A percentile compares a stretch with the other conserved stretches of the same genome.
Conservation (phyloP, 2,797 vertebrate genomes). For the Sebastes iracundus region DNA sequence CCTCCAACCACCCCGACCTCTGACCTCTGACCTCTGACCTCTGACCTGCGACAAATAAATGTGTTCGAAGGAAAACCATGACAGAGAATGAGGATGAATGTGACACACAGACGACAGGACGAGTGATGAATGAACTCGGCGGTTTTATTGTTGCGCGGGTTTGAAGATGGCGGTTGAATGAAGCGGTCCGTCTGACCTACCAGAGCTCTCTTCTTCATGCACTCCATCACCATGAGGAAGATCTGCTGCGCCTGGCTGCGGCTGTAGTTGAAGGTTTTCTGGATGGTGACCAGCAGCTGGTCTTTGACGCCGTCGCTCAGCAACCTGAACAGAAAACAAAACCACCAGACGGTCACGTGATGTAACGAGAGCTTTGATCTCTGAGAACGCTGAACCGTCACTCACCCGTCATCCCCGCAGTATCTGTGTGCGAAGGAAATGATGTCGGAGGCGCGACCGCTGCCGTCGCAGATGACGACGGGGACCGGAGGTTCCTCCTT, state of each 20-base stretch:
- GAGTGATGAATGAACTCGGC: background rate
- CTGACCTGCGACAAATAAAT: too few species aligned
- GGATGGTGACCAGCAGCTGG: conserved; percentile 94
- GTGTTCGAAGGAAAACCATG: too few species aligned
- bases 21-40: too few species aligned
- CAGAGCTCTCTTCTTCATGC: conserved; percentile 95
- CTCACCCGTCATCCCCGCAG: conserved; percentile 91
- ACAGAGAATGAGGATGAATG: background rate
- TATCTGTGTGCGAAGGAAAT: conserved; percentile 95
- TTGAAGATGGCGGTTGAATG: background rate
- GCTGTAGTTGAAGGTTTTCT: conserved; percentile 96
- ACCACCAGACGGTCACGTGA: background rate
- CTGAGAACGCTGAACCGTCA: background rate
- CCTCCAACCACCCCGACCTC: too few species aligned
- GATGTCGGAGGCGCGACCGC: conserved; percentile 93
- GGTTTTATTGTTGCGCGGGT: background rate
- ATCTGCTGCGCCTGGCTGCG: conserved; percentile 91
- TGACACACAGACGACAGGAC: background rate
- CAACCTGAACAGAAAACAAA: conserved; percentile 71
- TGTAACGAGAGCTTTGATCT: too few species aligned
- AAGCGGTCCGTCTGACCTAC: conserved; percentile 64
- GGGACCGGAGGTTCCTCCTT: conserved; percentile 93
- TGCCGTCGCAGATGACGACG: conserved; percentile 94
- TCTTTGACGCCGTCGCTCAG: conserved; percentile 90
- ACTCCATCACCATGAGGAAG: conserved; percentile 92